phyloP scores from a whole-genome alignment of 2,888 invertebrate species.

The Temnothorax ravouxi region DNA sequence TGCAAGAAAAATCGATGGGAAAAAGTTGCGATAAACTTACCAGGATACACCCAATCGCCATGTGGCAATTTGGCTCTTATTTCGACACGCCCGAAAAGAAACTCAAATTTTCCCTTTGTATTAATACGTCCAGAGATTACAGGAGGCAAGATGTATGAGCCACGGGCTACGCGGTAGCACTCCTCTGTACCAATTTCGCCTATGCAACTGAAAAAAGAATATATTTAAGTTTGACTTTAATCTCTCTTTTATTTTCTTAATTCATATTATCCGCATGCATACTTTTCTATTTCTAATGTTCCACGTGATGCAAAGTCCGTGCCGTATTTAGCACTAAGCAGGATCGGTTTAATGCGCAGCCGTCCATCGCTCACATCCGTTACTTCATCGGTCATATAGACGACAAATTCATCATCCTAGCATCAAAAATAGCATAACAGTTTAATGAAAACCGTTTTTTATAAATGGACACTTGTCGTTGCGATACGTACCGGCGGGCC shows the following conservation, averaged over 20 bases:
- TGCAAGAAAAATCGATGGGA: background rate
- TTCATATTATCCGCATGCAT: conserved; percentile 50
- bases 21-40: conserved; percentile 86
- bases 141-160: conserved; percentile 90
- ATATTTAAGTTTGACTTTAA: conserved; percentile 17
- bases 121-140: conserved; percentile 89
- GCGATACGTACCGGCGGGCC: conserved; percentile 88
- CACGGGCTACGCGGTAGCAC: conserved; percentile 87
- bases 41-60: conserved; percentile 93
- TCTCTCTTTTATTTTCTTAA: background rate
- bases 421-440: conserved; percentile 51
- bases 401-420: conserved; percentile 91
- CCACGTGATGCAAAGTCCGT: conserved; percentile 86
- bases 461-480: background rate
- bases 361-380: conserved; percentile 87
- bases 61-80: conserved; percentile 91
- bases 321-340: conserved; percentile 87
- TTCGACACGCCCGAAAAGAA: conserved; percentile 90
- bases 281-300: conserved; percentile 73
- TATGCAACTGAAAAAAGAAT: conserved; percentile 85
- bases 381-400: conserved; percentile 88
- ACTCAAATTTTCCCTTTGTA: conserved; percentile 89
- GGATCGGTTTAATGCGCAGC: conserved; percentile 89
- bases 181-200: conserved; percentile 78
- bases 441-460: background rate